These are phyloP conservation scores for Trichogramma evanescens DNA, from an alignment of 2,888 invertebrate species.

Conservation along the genomic window DNA sequence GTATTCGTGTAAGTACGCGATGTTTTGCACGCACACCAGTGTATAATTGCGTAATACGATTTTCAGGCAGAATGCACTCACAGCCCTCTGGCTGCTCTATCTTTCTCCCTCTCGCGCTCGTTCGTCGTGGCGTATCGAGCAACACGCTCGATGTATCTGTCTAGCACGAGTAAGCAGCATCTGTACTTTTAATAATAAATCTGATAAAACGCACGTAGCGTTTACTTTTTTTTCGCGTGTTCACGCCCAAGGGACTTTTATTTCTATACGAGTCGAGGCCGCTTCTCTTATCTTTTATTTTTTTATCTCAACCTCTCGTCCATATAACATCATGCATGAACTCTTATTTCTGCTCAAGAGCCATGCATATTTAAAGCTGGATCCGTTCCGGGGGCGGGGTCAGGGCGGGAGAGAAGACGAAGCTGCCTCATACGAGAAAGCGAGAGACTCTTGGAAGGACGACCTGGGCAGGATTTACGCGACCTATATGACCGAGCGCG, in stretches of 20 bases:
- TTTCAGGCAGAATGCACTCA: not conserved
- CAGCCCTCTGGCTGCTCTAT: too few species aligned
- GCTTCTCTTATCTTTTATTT: too few species aligned
- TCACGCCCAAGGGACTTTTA: not conserved
- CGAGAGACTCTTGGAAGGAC: too few species aligned
- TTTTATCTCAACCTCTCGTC: too few species aligned
- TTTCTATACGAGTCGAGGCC: too few species aligned
- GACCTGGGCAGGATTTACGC: not conserved
- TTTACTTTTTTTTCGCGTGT: not conserved
- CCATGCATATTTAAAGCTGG: constrained; percentile 35
- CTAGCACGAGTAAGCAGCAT: not conserved
- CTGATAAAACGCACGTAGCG: not conserved
- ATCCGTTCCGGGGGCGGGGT: not conserved
- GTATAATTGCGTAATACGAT: constrained; percentile 1
- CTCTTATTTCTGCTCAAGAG: constrained; percentile 35
- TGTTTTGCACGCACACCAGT: not conserved
- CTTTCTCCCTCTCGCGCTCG: not conserved
- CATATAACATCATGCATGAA: not conserved
- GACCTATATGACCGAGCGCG: not conserved
- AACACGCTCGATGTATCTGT: not conserved
- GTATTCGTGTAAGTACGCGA: not conserved
- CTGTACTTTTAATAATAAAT: constrained; percentile 8
- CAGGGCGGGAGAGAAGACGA: not conserved
- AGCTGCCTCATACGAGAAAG: too few species aligned
- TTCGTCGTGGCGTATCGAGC: not conserved